Conservation (phyloP, 2,888 invertebrate genomes). For the Dryococelus australis region DNA sequence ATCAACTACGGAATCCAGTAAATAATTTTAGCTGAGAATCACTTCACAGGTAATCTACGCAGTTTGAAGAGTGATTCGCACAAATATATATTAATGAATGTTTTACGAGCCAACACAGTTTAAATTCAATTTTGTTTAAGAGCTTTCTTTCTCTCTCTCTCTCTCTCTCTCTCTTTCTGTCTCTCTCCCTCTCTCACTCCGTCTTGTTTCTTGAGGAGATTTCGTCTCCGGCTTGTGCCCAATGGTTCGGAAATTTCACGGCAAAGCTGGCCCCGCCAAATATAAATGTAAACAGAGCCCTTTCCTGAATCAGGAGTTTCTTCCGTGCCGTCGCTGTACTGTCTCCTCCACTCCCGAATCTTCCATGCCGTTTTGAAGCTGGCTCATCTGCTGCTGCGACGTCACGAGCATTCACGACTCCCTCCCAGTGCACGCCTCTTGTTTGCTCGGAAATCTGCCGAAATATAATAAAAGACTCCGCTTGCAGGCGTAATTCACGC, state of each 20-base stretch:
- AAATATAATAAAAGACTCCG: neutral
- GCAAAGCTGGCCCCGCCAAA: neutral
- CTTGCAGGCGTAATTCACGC: neutral
- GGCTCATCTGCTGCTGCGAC: neutral
- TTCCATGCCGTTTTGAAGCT: neutral
- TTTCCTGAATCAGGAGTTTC: neutral
- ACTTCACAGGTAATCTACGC: no score
- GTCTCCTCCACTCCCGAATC: neutral
- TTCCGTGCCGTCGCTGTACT: neutral
- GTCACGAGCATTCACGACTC: neutral
- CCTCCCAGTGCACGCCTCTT: neutral
- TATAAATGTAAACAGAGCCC: neutral
- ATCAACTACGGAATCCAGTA: no score
- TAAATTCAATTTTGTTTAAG: neutral
- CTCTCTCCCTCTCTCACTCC: neutral
- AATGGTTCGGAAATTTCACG: slow-evolving; percentile 11
- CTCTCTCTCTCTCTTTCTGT: neutral
- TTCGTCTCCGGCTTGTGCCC: neutral
- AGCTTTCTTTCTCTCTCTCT: neutral
- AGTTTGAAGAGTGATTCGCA: no score
- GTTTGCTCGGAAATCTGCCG: neutral
- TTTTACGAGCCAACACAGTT: neutral
- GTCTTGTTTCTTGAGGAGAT: neutral
- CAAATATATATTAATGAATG: no score
- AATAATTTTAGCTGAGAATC: no score